Evolutionary conservation across 1,140 invertebrate species (phyloP), one percentile per base, ranked within the genome.

Genomic region (Augochlora pura): DNA sequence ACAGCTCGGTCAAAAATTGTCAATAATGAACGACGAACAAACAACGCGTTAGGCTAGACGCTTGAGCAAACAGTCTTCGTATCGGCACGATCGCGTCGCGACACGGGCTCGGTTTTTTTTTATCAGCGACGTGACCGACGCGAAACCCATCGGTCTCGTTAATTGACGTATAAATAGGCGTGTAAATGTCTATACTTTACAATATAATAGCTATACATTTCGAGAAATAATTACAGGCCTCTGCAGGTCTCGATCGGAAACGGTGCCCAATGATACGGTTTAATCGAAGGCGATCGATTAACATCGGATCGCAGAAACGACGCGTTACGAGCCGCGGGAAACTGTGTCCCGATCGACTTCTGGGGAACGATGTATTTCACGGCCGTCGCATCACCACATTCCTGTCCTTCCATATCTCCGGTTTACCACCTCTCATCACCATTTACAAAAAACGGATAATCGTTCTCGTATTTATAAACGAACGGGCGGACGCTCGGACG

Each of bases 1-100:
- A 32, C 32, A 32, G 32, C 39, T 0, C 0, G 8, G 39, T 42
- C 2, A 52, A 67, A 52, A 67, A 76, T 7, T 46, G n/a, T 12
- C 1, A 38, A 6, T 3, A 18, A 32, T 42, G 32, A 62, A 68
- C 16, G 7, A 8, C 8, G 18, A n/a, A 9, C 32, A 57, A n/a
- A 57, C n/a, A n/a, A 62, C 27, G 42, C 14, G 38, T 49, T 39
- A 70, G 21, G 10, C 65, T 49, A 21, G 18, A 8, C 49, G 62
- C 2, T 79, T 66, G 77, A 74, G 77, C 77, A 79, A 79, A 67
- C 23, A 23, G 8, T 66, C 63, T 16, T 52, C 68, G 32, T 16
- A 12, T 60, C 42, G 32, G 32, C 32, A 32, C 4, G 32, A 32
- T 32, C 32, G 32, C 32, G 14, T n/a, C 21, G n/a, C 12, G 9